Base-by-base conservation (phyloP, 2,888 invertebrate genomes). In the Omphaloscelis lunosa region DNA sequence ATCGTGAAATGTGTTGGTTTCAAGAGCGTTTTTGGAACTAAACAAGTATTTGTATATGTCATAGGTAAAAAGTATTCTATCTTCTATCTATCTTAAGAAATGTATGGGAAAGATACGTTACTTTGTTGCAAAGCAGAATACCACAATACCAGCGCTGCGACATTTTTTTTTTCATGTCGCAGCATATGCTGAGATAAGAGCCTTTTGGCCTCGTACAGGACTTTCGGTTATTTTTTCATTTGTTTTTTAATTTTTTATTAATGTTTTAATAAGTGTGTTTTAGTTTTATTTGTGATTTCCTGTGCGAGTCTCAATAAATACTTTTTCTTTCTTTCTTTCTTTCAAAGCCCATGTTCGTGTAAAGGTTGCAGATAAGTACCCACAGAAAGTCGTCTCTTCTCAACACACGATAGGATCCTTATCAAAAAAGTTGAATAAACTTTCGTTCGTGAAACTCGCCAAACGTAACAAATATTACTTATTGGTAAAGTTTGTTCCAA, bases 401-500 rank as follows among this genome's bases (percentile, higher is more conserved):
- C 29, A 17, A 58, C 9, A 3, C 20, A 66, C 59, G 59, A 23
- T n/a, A 29, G 5, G 59, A 75, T 76, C 29, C 77, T 66, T 67
- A 76, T 77, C 41, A 53, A 41, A 34, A 67, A 67, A 76, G 20
- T 76, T 61, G 12, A 23, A 17, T 5, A 56, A 23, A 68, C 41
- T 77, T 76, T 34, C 1, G 39, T 66, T 29, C n/a, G 41, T 11
- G 48, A 29, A 27, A 17, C 51, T 75, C 41, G 2, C 34, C 23
- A 67, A 67, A 62, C n/a, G 29, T 61, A 53, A 67, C 67, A 77
- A 59, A 58, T 17, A 74, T 65, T 27, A 56, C 9, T 63, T 72
- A 48, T 73, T 48, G 75, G 56, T 39, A 48, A n/a, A 65, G 58
- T 76, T 76, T 56, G 45, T 27, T 17, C 34, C 73, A 29, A 48